These are phyloP conservation scores for Mobula hypostoma DNA, from an alignment of 2,113 vertebrate species.

Conservation along the genomic window DNA sequence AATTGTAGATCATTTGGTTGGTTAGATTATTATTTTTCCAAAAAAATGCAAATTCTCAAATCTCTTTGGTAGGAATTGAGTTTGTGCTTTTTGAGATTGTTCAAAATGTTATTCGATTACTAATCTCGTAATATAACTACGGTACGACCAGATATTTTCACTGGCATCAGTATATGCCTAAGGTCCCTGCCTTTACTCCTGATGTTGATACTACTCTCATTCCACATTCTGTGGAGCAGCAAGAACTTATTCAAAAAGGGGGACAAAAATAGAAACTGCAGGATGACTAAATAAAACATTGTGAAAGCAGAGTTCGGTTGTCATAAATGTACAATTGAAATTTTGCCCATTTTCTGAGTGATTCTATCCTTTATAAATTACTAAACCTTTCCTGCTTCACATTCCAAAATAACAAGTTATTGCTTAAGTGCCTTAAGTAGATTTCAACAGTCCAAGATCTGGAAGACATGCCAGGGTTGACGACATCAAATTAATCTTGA, in stretches of 20 bases:
- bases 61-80: neutral
- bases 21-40: neutral
- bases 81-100: neutral
- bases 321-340: neutral
- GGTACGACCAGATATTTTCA: neutral
- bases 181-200: neutral
- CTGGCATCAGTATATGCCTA: neutral
- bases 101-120: neutral
- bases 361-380: slow-evolving; percentile 14
- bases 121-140: neutral
- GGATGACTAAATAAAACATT: neutral
- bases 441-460: neutral
- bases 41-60: neutral
- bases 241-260: neutral
- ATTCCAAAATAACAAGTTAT: slow-evolving; percentile 26
- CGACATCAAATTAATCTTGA: slow-evolving; percentile 15
- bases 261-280: neutral
- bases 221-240: neutral
- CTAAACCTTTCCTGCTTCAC: neutral
- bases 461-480: neutral
- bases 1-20: neutral
- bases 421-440: slow-evolving; percentile 30
- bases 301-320: neutral
- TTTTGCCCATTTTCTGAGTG: neutral
- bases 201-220: neutral